Base-by-base conservation (phyloP, 2,888 invertebrate genomes). In the Yponomeuta malinellus region DNA sequence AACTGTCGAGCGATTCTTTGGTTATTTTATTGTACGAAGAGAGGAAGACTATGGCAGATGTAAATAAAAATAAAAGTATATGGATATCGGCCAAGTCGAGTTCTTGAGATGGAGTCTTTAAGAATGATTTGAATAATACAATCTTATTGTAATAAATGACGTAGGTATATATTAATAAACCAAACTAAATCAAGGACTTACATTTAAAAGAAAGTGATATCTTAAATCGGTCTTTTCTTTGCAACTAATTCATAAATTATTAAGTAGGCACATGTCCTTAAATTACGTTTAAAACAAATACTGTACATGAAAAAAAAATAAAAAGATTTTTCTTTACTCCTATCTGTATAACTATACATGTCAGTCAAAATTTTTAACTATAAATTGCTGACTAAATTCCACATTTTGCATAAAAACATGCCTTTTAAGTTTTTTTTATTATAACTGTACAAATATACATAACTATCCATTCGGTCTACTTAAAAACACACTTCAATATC, bases 301-400 rank as follows among this genome's bases (percentile, higher is more conserved):
- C 83, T 85, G 84, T 85, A 85, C 85, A 84, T 78, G 76, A 79
- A 81, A 82, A 81, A 79, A 79, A 76, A 79, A 76, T 71, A 73
- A 79, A 79, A 43, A 76, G 78, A 75, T 72, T 74, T 77, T 77
- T 74, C 75, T 43, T 67, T 67, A 43, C 15, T 33, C 12, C 52
- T 68, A 68, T 23, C 48, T 68, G 43, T 43, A 43, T 43, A 68
- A n/a, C 65, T 68, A 68, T 29, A 83, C 77, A 80, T 59, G 77
- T 81, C 83, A 84, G 83, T 81, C 81, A 74, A 23, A 68, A 68
- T 52, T 68, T 23, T 52, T 68, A 68, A 76, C 74, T 76, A 68
- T 59, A 59, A 15, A 68, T 73, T 73, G 75, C 77, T 75, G 78
- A 78, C 78, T 77, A 77, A 75, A 70, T 74, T 76, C 74, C 73